Base-by-base conservation (phyloP, 2,797 vertebrate genomes). In the Gallinago nigripennis region DNA sequence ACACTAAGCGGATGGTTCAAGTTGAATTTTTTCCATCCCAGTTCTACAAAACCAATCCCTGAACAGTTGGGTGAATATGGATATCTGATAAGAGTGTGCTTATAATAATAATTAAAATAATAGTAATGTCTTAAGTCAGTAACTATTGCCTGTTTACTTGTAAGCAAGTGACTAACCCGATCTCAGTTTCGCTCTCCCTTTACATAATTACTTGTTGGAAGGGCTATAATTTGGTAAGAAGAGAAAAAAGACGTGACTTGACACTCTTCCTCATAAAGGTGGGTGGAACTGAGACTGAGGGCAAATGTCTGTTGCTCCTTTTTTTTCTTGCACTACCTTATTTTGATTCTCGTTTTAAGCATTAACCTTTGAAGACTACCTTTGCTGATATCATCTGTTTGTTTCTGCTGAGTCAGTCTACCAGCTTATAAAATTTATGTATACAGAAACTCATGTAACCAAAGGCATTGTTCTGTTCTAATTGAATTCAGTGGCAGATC, bases 321-420 rank as follows among this genome's bases (percentile, higher is more conserved):
- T 90, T 92, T 57, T 35, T 16, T 63, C 64, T 79, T 90, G 71
- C 93, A 85, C 82, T 97, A 31, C 90, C 75, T 93, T 96, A 86
- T 97, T 97, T 96, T 95, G 94, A 94, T 92, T 96, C 86, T 80
- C 3, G 16, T 96, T 97, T 92, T 92, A 95, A 94, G 83, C 56
- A 73, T 90, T 95, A 96, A 86, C 95, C 95, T 97, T 97, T 95
- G 95, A 95, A 97, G 95, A 95, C 79, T 94, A 88, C 94, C 92
- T 97, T 96, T 97, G 95, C 95, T 97, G 97, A 97, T 96, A 95
- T 85, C 82, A 97, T 93, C 96, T 94, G 87, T 94, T 96, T 97
- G 91, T 88, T 97, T 97, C 91, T 94, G 95, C 96, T 97, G 96
- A 97, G 88, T 97, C 96, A 96, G 93, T 96, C 90, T 88, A 86